Conservation (phyloP, 2,888 invertebrate species). For the Idaea dimidiata region DNA sequence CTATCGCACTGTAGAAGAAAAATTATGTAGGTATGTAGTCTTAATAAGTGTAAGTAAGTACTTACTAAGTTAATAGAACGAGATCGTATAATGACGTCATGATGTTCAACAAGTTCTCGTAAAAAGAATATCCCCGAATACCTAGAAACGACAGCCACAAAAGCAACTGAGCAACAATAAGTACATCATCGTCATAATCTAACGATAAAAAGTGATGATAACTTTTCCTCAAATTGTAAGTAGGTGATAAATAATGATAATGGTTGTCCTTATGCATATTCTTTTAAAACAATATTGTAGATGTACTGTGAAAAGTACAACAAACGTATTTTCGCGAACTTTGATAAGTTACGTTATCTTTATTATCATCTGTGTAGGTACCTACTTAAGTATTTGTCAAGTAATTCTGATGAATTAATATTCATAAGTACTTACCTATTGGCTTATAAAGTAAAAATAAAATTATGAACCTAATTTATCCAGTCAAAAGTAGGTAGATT, state of each 20-base stretch:
- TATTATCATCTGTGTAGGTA: slow-evolving; percentile 19
- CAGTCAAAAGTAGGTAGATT: slow-evolving; percentile 5
- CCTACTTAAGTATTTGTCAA: slow-evolving; percentile 12
- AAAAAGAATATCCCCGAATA: background rate
- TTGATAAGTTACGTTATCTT: slow-evolving; percentile 23
- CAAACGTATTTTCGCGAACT: slow-evolving; percentile 24
- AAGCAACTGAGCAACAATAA: background rate
- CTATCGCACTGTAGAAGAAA: background rate
- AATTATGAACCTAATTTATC: slow-evolving; percentile 1
- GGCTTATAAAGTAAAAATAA: slow-evolving; percentile 2
- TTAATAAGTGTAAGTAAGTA: background rate
- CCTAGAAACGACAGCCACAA: background rate
- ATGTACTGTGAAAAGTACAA: background rate
- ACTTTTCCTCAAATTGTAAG: slow-evolving; percentile 1
- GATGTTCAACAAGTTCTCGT: background rate
- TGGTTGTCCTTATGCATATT: background rate
- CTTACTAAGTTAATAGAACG: background rate
- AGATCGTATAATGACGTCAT: background rate
- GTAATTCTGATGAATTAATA: slow-evolving; percentile 12
- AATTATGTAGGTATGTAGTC: background rate
- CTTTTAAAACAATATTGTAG: background rate
- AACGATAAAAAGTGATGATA: background rate
- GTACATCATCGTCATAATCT: background rate
- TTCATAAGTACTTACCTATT: background rate
- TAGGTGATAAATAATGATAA: slow-evolving; percentile 1